Base-by-base conservation (phyloP, 2,113 vertebrate species). In the Vidua chalybeata region DNA sequence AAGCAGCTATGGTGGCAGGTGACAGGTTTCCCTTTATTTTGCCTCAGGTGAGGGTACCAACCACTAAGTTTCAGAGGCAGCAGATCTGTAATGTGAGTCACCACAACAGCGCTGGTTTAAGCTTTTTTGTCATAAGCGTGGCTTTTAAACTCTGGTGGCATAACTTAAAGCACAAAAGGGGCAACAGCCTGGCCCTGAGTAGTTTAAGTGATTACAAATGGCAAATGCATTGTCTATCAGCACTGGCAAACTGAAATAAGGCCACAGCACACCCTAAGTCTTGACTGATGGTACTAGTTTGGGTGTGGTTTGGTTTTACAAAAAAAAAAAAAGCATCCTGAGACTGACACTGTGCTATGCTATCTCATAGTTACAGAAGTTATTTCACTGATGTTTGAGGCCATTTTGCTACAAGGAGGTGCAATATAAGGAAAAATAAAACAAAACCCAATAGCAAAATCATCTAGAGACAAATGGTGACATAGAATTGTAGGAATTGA, bases 401-500 rank as follows among this genome's bases (percentile, higher is more conserved):
- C 10, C 33, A 11, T 51, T 64, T 54, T 73, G 15, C 78, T 81
- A 64, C 10, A 71, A 78, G 14, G 21, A 61, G 26, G 7, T 4
- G 2, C 22, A 51, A 18, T 21, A 9, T 31, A 49, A 26, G 39
- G 62, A 37, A 68, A 89, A 80, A 48, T 24, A 84, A 66, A 88
- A 41, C 28, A 87, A 90, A 89, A 87, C 3, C 13, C 27, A 61
- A 33, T 0, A 69, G 41, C 68, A 77, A 89, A 78, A 33, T 48
- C 24, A 82, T 8, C 49, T 76, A 62, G n/a, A 82, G 28, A 72
- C 3, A 4, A 6, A 89, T 15, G 15, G 17, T 62, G 55, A n/a
- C 63, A 54, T 8, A 55, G 48, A 68, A 51, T 51, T 0, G 2
- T 28, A 73, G 31, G 33, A 49, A n/a, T 69, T 0, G 0, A 46